phyloP scores from a whole-genome alignment of 2,888 invertebrate species.

The Hypena proboscidalis region DNA sequence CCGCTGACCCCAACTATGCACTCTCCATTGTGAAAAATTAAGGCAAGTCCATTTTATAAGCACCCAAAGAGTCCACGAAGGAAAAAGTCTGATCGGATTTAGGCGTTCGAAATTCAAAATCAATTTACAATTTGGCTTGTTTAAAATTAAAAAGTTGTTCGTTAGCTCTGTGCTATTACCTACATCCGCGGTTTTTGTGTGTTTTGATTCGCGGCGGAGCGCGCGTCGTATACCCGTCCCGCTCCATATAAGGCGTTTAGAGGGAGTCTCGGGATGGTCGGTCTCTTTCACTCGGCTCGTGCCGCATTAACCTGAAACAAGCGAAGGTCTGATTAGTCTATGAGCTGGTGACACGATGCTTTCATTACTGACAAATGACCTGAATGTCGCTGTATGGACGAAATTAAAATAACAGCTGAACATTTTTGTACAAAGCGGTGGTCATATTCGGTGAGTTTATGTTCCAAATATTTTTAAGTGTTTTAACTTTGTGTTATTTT shows the following conservation, averaged over 20 bases:
- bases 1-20: conserved; percentile 41
- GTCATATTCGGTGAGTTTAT: neutral
- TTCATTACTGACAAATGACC: conserved; percentile 33
- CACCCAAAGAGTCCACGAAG: conserved; percentile 51
- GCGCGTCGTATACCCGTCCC: conserved; percentile 72
- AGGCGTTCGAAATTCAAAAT: conserved; percentile 57
- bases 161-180: conserved; percentile 67
- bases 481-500: no score
- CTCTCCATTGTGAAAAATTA: conserved; percentile 52
- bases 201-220: conserved; percentile 69
- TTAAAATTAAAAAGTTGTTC: conserved; percentile 37
- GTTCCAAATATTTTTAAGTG: neutral
- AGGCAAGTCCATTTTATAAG: conserved; percentile 65
- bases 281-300: conserved; percentile 64
- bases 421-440: conserved; percentile 7
- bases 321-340: conserved; percentile 53
- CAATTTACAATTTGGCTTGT: conserved; percentile 42
- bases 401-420: conserved; percentile 27
- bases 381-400: conserved; percentile 23
- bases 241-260: conserved; percentile 81
- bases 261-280: conserved; percentile 54
- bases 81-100: conserved; percentile 52
- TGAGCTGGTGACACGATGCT: conserved; percentile 20
- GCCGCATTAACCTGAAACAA: conserved; percentile 75
- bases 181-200: conserved; percentile 70